phyloP scores from a whole-genome alignment of 1,140 invertebrate species.

The Maniola jurtina region DNA sequence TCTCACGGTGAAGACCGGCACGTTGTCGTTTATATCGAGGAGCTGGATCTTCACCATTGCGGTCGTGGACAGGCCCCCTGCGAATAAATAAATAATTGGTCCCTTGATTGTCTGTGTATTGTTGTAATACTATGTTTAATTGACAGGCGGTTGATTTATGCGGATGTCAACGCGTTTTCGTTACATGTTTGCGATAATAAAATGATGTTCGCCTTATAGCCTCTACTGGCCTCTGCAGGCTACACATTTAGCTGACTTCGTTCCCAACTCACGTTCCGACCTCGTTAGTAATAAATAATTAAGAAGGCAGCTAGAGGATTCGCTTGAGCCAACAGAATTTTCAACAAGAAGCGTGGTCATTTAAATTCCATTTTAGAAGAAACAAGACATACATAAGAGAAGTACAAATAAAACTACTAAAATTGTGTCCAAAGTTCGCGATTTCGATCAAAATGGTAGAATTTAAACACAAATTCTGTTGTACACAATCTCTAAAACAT shows the following conservation, averaged over 20 bases:
- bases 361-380: too few species aligned
- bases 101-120: constrained; percentile 71
- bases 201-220: constrained; percentile 36
- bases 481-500: too few species aligned
- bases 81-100: constrained; percentile 79
- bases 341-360: too few species aligned
- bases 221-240: not conserved
- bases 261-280: not conserved
- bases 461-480: too few species aligned
- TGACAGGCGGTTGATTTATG: constrained; percentile 74
- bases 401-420: too few species aligned
- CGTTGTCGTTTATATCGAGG: constrained; percentile 96
- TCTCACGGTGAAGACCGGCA: constrained; percentile 90
- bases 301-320: too few species aligned
- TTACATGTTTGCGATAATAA: constrained; percentile 52
- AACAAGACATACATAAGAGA: too few species aligned
- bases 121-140: constrained; percentile 77
- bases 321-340: not conserved
- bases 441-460: too few species aligned
- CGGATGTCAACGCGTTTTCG: constrained; percentile 61
- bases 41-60: constrained; percentile 95
- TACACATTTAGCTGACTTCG: not conserved
- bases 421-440: too few species aligned
- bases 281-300: too few species aligned
- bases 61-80: constrained; percentile 94